Evolutionary conservation across 2,888 invertebrate genomes (phyloP).

Genomic region (Stictocephala bisonia): DNA sequence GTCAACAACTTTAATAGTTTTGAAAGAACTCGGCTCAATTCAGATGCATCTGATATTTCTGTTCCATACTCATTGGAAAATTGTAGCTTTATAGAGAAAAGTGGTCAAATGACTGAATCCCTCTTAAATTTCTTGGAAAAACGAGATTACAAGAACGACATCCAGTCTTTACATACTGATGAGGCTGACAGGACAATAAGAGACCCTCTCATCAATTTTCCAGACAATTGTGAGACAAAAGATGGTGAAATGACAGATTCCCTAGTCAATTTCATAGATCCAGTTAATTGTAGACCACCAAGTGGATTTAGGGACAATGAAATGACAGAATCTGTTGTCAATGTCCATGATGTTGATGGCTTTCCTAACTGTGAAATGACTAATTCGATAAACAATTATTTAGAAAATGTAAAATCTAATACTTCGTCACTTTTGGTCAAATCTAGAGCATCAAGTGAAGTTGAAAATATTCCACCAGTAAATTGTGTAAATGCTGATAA

Average conservation of each 20-base stretch:
- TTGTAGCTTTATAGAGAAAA: conserved; percentile 1
- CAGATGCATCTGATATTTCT: background rate
- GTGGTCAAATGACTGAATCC: conserved; percentile 7
- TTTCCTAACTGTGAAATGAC: background rate
- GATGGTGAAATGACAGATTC: conserved; percentile 20
- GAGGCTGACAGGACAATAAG: conserved; percentile 1
- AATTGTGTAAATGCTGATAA: too few species aligned
- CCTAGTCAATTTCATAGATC: conserved; percentile 5
- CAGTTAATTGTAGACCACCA: conserved; percentile 11
- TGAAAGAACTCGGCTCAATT: conserved; percentile 15
- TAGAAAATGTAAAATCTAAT: background rate
- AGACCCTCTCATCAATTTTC: background rate
- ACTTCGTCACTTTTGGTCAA: background rate
- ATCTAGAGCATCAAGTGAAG: background rate
- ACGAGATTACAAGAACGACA: background rate
- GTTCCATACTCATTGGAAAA: background rate
- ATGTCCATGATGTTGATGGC: conserved; percentile 1
- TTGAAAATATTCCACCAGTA: conserved; percentile 12
- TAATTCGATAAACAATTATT: background rate
- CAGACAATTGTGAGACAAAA: background rate
- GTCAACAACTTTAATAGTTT: too few species aligned
- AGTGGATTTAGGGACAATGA: conserved; percentile 22
- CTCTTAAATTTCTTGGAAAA: conserved; percentile 13
- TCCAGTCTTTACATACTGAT: background rate
- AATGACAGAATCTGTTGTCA: background rate